Evolutionary conservation across 2,797 vertebrate genomes (phyloP).

Genomic region (Pempheris klunzingeri): DNA sequence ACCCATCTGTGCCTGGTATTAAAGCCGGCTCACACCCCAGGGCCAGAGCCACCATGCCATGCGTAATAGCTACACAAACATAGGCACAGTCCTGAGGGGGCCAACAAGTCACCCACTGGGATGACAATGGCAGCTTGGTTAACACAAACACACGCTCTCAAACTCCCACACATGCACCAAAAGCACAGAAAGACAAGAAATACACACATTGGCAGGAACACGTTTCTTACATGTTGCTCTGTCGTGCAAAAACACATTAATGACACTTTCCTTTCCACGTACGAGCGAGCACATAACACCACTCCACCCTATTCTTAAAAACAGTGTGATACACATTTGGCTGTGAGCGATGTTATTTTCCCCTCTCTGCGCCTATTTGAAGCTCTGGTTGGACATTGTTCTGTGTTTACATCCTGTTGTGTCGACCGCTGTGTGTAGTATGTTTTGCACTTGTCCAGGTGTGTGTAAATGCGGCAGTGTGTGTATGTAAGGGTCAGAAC

Average conservation of each 20-base stretch:
- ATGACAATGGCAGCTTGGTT: slow-evolving; percentile 82
- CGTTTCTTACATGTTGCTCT: slow-evolving; percentile 25
- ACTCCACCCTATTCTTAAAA: slow-evolving; percentile 59
- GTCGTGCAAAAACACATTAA: slow-evolving; percentile 54
- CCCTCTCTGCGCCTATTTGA: slow-evolving; percentile 60
- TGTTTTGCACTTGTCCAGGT: slow-evolving; percentile 62
- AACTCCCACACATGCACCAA: slow-evolving; percentile 24
- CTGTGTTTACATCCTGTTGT: slow-evolving; percentile 79
- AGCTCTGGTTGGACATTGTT: slow-evolving; percentile 72
- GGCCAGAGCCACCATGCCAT: slow-evolving; percentile 72
- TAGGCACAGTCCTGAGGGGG: slow-evolving; percentile 78
- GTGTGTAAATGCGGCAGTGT: slow-evolving; percentile 47
- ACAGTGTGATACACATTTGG: slow-evolving; percentile 60
- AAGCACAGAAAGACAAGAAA: slow-evolving; percentile 33
- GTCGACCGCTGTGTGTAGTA: slow-evolving; percentile 55
- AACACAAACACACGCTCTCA: slow-evolving; percentile 56
- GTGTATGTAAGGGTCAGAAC: slow-evolving; percentile 52
- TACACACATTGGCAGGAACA: slow-evolving; percentile 7
- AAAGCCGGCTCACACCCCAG: slow-evolving; percentile 79
- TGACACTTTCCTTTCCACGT: slow-evolving; percentile 40
- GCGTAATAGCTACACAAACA: slow-evolving; percentile 81
- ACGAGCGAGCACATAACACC: slow-evolving; percentile 45
- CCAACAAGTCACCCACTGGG: slow-evolving; percentile 82
- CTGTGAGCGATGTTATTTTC: slow-evolving; percentile 72
- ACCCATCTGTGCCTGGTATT: slow-evolving; percentile 85